Percentiles rank a stretch among this genome's conserved stretches.
Conservation (phyloP, 64 coral and sea anemone genomes). For the Stichodactyla mertensii region DNA sequence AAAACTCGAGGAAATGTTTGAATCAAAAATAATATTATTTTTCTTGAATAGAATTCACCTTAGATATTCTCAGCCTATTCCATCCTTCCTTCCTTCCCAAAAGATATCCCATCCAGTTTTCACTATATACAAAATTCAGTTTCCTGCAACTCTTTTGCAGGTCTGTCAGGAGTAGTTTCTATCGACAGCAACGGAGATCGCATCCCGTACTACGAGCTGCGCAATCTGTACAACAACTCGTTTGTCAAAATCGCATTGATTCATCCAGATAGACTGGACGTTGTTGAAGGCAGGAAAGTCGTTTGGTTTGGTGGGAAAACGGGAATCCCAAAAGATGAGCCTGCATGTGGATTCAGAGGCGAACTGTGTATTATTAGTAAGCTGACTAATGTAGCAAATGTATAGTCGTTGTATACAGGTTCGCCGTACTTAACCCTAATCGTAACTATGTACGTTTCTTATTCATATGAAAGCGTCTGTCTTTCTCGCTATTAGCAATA, state of each 20-base stretch:
- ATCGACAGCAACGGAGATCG: conserved; percentile 1
- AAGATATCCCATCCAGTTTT: background rate
- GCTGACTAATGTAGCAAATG: background rate
- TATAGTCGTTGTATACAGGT: background rate
- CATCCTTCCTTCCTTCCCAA: background rate
- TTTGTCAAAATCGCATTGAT: conserved; percentile 4
- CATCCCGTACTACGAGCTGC: background rate
- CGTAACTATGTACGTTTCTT: too few relatives aligned
- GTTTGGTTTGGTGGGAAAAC: background rate
- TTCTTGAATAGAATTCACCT: too few relatives aligned
- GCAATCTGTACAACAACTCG: background rate
- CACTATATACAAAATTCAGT: too few relatives aligned
- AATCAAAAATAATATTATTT: too few relatives aligned
- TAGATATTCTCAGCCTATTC: too few relatives aligned
- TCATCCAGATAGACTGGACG: background rate
- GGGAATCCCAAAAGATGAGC: conserved; percentile 14
- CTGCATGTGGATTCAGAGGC: conserved; percentile 59
- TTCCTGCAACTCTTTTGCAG: background rate
- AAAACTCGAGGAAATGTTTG: too few relatives aligned
- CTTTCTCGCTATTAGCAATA: too few relatives aligned
- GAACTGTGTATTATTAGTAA: conserved; percentile 29
- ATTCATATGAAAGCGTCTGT: too few relatives aligned
- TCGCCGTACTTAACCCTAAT: too few relatives aligned
- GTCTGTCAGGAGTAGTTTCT: background rate
- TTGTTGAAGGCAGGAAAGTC: background rate